phyloP scores from a whole-genome alignment of 2,888 invertebrate species.

The Hemithea aestivaria region DNA sequence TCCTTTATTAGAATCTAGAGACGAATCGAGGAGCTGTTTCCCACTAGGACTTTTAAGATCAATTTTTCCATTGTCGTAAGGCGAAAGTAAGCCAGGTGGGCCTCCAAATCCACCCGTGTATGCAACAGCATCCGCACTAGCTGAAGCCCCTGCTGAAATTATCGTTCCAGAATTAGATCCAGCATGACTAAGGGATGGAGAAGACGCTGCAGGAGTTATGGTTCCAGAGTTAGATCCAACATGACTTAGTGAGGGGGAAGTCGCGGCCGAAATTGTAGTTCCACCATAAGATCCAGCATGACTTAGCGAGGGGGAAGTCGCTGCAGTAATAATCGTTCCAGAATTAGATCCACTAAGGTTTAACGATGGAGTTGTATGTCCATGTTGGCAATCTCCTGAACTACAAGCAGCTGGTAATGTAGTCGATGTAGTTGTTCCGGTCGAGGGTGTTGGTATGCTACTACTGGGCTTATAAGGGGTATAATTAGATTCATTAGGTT shows the following conservation, averaged over 20 bases:
- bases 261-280: too few relatives aligned
- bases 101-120: constrained; percentile 69
- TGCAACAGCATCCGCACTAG: constrained; percentile 27
- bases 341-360: constrained; percentile 6
- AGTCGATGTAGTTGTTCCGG: constrained; percentile 1
- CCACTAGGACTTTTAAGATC: constrained; percentile 12
- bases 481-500: constrained; percentile 42
- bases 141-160: constrained; percentile 16
- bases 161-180: constrained; percentile 12
- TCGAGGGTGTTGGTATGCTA: constrained; percentile 3
- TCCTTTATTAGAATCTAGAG: constrained; percentile 20
- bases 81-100: constrained; percentile 62
- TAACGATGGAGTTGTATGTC: constrained; percentile 7
- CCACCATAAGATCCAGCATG: too few relatives aligned
- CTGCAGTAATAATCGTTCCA: constrained; percentile 14
- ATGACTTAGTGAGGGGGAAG: too few relatives aligned
- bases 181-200: constrained; percentile 8
- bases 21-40: constrained; percentile 19
- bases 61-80: constrained; percentile 52
- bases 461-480: constrained; percentile 17
- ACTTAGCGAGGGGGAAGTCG: too few relatives aligned
- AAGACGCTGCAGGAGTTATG: too few relatives aligned
- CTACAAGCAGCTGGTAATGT: constrained; percentile 16
- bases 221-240: too few relatives aligned
- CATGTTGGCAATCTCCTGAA: constrained; percentile 17